Conservation (phyloP, 2,113 vertebrate genomes). For the Corynorhinus townsendii region DNA sequence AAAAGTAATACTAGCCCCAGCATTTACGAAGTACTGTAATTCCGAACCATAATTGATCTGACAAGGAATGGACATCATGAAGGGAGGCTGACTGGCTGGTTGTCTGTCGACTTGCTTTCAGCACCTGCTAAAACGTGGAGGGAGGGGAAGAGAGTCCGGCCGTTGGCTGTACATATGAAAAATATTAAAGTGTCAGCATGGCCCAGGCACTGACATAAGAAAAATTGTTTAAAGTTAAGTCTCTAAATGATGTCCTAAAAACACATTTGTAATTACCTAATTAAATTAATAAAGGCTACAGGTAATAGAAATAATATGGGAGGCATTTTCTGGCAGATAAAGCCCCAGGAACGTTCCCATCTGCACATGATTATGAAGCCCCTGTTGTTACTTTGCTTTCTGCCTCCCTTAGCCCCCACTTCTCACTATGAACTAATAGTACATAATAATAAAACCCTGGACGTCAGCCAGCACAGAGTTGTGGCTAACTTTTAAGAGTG, state of each 20-base stretch:
- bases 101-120: neutral
- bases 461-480: slow-evolving; percentile 70
- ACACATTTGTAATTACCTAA: slow-evolving; percentile 66
- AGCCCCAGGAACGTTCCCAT: slow-evolving; percentile 72
- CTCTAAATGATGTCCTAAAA: slow-evolving; percentile 60
- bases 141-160: neutral
- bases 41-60: neutral
- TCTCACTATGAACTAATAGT: slow-evolving; percentile 79
- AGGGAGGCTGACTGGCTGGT: neutral
- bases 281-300: slow-evolving; percentile 66
- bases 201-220: slow-evolving; percentile 4
- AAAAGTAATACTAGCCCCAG: neutral
- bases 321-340: slow-evolving; percentile 55
- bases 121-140: neutral
- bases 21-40: neutral
- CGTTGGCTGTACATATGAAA: slow-evolving; percentile 21
- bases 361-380: slow-evolving; percentile 76
- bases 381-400: slow-evolving; percentile 48
- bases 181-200: slow-evolving; percentile 6
- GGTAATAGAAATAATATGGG: slow-evolving; percentile 72
- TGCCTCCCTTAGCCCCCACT: slow-evolving; percentile 63
- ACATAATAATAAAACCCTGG: slow-evolving; percentile 78
- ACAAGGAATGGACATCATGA: neutral
- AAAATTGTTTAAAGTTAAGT: slow-evolving; percentile 51
- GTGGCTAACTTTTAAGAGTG: slow-evolving; percentile 73